A percentile compares a stretch with the other conserved stretches of the same genome.
Conservation (phyloP, 1,140 invertebrate species). For the Calycopis cecrops region DNA sequence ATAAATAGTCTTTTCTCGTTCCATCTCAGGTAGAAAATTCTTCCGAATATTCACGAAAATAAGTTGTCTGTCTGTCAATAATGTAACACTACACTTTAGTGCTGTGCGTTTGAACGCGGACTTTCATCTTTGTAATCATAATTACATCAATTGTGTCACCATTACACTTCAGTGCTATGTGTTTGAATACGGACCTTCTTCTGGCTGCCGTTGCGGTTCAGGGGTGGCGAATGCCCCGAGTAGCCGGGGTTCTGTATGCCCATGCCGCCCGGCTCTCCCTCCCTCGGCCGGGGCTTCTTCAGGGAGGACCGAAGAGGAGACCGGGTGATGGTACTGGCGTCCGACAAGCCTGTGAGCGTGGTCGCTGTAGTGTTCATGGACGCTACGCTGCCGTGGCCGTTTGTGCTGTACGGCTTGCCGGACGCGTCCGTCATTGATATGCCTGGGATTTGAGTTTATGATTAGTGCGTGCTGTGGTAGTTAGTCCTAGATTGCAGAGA, state of each 20-base stretch:
- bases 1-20: background rate
- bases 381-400: constrained; percentile 85
- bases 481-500: too few relatives aligned
- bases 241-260: constrained; percentile 92
- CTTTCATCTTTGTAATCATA: too few relatives aligned
- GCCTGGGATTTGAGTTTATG: constrained; percentile 53
- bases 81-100: constrained; percentile 82
- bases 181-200: constrained; percentile 93
- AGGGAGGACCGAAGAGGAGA: constrained; percentile 87
- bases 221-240: constrained; percentile 85
- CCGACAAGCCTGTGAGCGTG: constrained; percentile 75
- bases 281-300: constrained; percentile 83
- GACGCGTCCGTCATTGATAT: constrained; percentile 89
- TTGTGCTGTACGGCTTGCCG: constrained; percentile 85
- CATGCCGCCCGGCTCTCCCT: constrained; percentile 74
- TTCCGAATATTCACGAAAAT: too few relatives aligned
- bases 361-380: constrained; percentile 85
- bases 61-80: too few relatives aligned
- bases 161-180: constrained; percentile 88
- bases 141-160: background rate
- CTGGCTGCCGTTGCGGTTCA: constrained; percentile 87
- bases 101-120: constrained; percentile 90
- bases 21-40: background rate
- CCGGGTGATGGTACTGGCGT: constrained; percentile 78
- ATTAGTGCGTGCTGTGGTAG: too few relatives aligned